Conservation (phyloP, 2,888 invertebrate species). For the Synergus laeviventris region DNA sequence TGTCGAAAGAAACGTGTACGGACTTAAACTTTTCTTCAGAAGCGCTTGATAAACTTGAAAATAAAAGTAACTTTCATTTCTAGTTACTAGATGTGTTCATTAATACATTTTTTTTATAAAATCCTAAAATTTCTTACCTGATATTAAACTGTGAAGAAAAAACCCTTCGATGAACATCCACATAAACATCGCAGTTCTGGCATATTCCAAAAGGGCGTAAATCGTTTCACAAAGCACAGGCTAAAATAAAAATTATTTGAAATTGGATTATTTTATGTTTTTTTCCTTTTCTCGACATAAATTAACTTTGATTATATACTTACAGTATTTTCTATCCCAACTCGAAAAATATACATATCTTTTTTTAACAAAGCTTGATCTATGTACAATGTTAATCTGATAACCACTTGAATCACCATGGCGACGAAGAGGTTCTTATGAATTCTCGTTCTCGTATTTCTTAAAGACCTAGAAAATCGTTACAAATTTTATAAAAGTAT, state of each 20-base stretch:
- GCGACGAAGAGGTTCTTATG: slow-evolving; percentile 91
- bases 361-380: slow-evolving; percentile 81
- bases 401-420: slow-evolving; percentile 86
- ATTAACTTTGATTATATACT: slow-evolving; percentile 65
- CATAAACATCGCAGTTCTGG: slow-evolving; percentile 93
- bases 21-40: neutral
- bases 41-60: neutral
- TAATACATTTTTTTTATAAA: neutral
- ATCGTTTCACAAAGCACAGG: slow-evolving; percentile 87
- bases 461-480: slow-evolving; percentile 80
- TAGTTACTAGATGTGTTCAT: neutral
- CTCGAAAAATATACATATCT: slow-evolving; percentile 68
- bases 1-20: neutral
- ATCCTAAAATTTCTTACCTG: slow-evolving; percentile 76
- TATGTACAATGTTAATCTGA: slow-evolving; percentile 85
- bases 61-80: neutral
- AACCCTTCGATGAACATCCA: slow-evolving; percentile 99
- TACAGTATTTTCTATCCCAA: slow-evolving; percentile 84
- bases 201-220: slow-evolving; percentile 90
- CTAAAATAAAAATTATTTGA: slow-evolving; percentile 76
- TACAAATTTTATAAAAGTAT: slow-evolving; percentile 23
- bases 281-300: too few relatives aligned
- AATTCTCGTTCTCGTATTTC: slow-evolving; percentile 89
- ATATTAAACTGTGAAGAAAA: slow-evolving; percentile 90
- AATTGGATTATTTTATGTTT: neutral